Percentiles rank a stretch among this genome's conserved stretches.
These are phyloP conservation scores for Haliaeetus leucogaster DNA, from an alignment of 2,113 vertebrate genomes.

Conservation along the genomic window DNA sequence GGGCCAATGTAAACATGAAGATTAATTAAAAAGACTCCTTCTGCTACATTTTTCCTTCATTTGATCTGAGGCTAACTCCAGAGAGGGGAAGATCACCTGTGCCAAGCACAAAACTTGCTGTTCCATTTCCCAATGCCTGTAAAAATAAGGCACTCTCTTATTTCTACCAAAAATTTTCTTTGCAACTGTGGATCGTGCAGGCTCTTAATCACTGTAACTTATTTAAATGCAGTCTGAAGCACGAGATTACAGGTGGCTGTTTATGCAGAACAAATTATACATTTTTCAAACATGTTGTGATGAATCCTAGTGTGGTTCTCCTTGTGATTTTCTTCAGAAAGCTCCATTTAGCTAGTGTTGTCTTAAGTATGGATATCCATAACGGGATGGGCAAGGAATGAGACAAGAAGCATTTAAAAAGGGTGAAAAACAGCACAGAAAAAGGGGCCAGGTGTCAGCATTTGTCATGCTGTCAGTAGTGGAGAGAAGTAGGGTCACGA, in stretches of 20 bases:
- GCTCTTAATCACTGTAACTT: neutral
- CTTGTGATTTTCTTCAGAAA: neutral
- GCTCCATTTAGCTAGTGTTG: neutral
- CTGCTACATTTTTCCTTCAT: neutral
- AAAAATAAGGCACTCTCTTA: neutral
- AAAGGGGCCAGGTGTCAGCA: neutral
- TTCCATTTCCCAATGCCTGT: neutral
- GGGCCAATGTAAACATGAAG: neutral
- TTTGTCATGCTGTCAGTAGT: neutral
- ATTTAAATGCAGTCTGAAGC: neutral
- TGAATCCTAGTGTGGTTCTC: neutral
- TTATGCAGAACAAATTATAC: neutral
- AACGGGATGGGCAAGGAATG: neutral
- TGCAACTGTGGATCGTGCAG: neutral
- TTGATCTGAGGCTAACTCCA: neutral
- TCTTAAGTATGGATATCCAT: neutral
- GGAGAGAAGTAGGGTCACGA: neutral
- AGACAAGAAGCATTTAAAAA: neutral
- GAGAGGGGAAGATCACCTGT: neutral
- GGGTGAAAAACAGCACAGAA: neutral
- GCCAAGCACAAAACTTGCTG: neutral
- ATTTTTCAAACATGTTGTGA: neutral
- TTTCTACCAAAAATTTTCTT: neutral
- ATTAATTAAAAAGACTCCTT: neutral
- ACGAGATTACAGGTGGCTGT: neutral